Base-by-base conservation (phyloP, 2,113 vertebrate species). In the Leucosticte australis region DNA sequence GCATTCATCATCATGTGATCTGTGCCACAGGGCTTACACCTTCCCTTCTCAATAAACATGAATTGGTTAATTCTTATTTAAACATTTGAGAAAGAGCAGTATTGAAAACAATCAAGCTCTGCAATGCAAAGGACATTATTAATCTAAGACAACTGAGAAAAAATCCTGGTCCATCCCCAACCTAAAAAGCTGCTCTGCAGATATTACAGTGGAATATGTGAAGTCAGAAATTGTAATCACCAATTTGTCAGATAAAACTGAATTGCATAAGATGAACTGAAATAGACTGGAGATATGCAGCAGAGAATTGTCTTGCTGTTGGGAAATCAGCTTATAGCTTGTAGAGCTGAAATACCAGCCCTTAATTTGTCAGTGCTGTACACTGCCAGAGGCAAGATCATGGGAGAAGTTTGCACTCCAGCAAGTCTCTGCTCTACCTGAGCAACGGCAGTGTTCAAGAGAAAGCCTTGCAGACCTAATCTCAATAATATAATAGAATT, bases 401-500 rank as follows among this genome's bases (percentile, higher is more conserved):
- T 1, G 6, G 50, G 10, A 59, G 39, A 50, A 75, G 31, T 27
- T 39, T 0, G 0, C 9, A 23, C 8, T 81, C 31, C 55, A 59
- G 41, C 6, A 37, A 30, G 50, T 57, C 22, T 21, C 39, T 84
- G 35, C 13, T 41, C 17, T 22, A n/a, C 28, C 42, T 79, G 15
- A 74, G 28, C 47, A 62, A 24, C 8, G 19, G 11, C 47, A 70
- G 10, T 0, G 0, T 8, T 82, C 30, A 67, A 26, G 10, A 26
- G 20, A 74, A 84, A 78, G 7, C 27, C 30, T 79, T 23, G 21
- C 14, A 50, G 71, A 50, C 5, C 7, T 52, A 59, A 59, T 28
- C 19, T n/a, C 67, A 16, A 23, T 37, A 41, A 60, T 39, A 60
- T 33, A 26, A 79, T 33, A 75, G 16, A 70, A 71, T 68, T 41